A percentile compares a stretch with the other conserved stretches of the same genome.
These are phyloP conservation scores for Drosophila helvetica DNA, from an alignment of 2,888 invertebrate species.

Conservation along the genomic window DNA sequence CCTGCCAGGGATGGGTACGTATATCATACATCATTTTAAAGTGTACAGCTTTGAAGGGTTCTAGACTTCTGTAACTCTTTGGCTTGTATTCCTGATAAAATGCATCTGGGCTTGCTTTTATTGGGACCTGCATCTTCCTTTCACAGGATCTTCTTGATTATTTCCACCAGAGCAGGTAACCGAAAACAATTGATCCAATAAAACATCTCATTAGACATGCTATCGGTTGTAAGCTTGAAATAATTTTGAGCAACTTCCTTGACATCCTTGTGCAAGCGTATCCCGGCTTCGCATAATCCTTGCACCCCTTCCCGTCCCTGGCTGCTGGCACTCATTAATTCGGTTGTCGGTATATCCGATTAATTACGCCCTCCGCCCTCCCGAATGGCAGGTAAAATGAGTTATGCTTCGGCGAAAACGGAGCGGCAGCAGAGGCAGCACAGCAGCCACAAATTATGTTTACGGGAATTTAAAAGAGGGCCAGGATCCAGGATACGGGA, in stretches of 20 bases:
- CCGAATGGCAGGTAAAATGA: conserved; percentile 71
- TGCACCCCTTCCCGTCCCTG: background rate
- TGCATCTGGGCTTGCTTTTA: too few species aligned
- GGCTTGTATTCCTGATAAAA: too few species aligned
- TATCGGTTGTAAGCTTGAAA: background rate
- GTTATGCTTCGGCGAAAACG: conserved; percentile 55
- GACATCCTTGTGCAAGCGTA: conserved; percentile 23
- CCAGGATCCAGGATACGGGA: background rate
- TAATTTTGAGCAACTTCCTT: conserved; percentile 8
- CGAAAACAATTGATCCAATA: conserved; percentile 21
- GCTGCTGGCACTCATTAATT: conserved; percentile 54
- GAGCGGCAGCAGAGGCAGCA: conserved; percentile 17
- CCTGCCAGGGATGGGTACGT: background rate
- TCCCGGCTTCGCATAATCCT: conserved; percentile 29
- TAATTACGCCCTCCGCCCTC: conserved; percentile 52
- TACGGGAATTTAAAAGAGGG: conserved; percentile 63
- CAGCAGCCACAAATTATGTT: conserved; percentile 60
- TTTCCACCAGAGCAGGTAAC: too few species aligned
- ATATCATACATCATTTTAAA: too few species aligned
- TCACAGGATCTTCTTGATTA: too few species aligned
- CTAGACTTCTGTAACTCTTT: too few species aligned
- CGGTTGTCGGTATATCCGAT: conserved; percentile 64
- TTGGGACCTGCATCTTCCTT: too few species aligned
- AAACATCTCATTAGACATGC: conserved; percentile 7
- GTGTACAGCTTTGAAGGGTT: too few species aligned